phyloP scores from a whole-genome alignment of 2,888 invertebrate species.

The Drosophila niveifrons region DNA sequence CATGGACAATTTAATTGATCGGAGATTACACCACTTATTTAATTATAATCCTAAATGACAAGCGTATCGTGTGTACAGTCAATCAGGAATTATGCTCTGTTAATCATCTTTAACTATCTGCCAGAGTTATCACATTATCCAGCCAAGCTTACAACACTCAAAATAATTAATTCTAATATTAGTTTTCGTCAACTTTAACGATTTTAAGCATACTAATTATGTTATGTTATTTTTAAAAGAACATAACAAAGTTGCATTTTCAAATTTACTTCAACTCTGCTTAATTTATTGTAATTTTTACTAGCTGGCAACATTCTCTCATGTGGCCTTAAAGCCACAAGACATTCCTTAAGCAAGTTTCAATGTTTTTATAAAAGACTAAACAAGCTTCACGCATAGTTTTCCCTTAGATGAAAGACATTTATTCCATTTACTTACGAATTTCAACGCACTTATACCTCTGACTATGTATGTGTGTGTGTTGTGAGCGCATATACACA shows the following conservation, averaged over 20 bases:
- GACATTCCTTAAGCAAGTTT: slow-evolving; percentile 1
- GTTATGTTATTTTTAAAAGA: neutral
- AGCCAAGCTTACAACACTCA: neutral
- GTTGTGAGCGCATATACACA: too few species aligned
- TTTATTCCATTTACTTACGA: slow-evolving; percentile 29
- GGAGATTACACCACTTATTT: slow-evolving; percentile 71
- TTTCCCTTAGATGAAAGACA: slow-evolving; percentile 13
- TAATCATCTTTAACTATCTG: slow-evolving; percentile 18
- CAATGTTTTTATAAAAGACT: neutral
- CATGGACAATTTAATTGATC: slow-evolving; percentile 60
- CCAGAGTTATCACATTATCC: slow-evolving; percentile 2
- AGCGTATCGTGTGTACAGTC: slow-evolving; percentile 8
- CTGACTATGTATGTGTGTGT: neutral
- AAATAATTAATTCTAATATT: slow-evolving; percentile 10
- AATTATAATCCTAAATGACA: slow-evolving; percentile 64
- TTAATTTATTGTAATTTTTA: neutral
- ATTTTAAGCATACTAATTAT: neutral
- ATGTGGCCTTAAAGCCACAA: neutral
- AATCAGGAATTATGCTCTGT: slow-evolving; percentile 6
- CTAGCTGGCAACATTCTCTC: slow-evolving; percentile 11
- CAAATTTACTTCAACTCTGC: neutral
- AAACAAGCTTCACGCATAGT: slow-evolving; percentile 9
- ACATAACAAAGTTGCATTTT: neutral
- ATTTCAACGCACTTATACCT: slow-evolving; percentile 9
- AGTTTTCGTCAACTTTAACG: neutral